These are phyloP conservation scores for Bungarus multicinctus DNA, from an alignment of 2,113 vertebrate species.

Conservation along the genomic window DNA sequence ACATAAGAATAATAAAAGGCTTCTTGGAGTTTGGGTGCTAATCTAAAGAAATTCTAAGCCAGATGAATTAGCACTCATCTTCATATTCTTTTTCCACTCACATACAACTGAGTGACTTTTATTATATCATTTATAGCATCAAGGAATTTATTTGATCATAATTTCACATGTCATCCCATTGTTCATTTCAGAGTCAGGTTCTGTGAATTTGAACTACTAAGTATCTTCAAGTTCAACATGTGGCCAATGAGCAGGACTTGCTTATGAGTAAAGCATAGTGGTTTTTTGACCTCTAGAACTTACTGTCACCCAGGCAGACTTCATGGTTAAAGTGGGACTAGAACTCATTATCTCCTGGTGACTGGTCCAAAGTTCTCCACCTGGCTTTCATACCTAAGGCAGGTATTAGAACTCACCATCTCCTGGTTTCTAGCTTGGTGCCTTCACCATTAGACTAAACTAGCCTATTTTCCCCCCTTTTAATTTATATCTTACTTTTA, in stretches of 20 bases:
- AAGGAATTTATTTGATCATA: background rate
- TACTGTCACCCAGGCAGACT: background rate
- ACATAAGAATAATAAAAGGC: background rate
- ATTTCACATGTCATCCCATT: slow-evolving; percentile 41
- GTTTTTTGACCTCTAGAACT: background rate
- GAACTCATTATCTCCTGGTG: background rate
- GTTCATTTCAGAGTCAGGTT: slow-evolving; percentile 40
- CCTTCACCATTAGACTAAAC: too few relatives aligned
- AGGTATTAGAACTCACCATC: too few relatives aligned
- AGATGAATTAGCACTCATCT: background rate
- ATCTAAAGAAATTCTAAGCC: background rate
- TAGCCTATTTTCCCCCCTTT: background rate
- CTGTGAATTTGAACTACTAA: slow-evolving; percentile 46
- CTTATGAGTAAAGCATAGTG: slow-evolving; percentile 5
- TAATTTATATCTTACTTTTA: background rate
- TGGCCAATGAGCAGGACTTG: background rate
- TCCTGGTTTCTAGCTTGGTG: too few relatives aligned
- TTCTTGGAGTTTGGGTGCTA: background rate
- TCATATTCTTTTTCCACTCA: background rate
- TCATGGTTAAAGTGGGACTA: background rate
- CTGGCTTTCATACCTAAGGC: too few relatives aligned
- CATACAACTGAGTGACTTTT: background rate
- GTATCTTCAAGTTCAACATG: slow-evolving; percentile 31
- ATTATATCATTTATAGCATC: background rate
- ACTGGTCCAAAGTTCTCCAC: too few relatives aligned